These are phyloP conservation scores for Gryon sp. DNA, from an alignment of 1,140 invertebrate genomes.

Conservation along the genomic window DNA sequence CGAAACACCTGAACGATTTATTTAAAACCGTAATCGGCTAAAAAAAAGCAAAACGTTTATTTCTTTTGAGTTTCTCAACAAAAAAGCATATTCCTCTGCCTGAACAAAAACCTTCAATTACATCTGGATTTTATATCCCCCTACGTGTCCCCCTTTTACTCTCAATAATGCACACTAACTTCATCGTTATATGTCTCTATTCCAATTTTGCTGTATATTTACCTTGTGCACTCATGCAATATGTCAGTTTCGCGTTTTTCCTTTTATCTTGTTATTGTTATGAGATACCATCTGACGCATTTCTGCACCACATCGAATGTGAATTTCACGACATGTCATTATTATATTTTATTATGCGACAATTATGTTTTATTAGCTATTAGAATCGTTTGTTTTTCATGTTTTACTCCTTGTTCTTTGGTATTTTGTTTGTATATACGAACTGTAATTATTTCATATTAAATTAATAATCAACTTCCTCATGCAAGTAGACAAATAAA, in stretches of 20 bases:
- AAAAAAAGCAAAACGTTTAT: conserved; percentile 21
- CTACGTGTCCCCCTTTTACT: too few relatives aligned
- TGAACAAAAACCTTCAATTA: conserved; percentile 26
- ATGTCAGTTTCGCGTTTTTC: conserved; percentile 8
- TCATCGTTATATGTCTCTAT: conserved; percentile 1
- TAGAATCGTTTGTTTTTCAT: background rate
- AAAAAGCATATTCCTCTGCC: conserved; percentile 14
- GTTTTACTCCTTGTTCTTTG: conserved; percentile 2
- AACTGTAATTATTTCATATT: conserved; percentile 18
- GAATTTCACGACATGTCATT: conserved; percentile 17
- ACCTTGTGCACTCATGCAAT: conserved; percentile 2
- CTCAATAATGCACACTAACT: too few relatives aligned
- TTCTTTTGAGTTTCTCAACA: conserved; percentile 4
- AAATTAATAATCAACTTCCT: too few relatives aligned
- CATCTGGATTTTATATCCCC: background rate
- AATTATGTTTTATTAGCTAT: conserved; percentile 34
- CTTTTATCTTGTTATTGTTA: background rate
- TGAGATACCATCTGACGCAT: background rate
- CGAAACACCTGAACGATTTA: conserved; percentile 13
- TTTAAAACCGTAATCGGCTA: conserved; percentile 20
- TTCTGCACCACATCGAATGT: conserved; percentile 1
- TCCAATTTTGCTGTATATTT: conserved; percentile 8
- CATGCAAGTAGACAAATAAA: too few relatives aligned
- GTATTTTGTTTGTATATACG: conserved; percentile 9
- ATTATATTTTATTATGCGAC: conserved; percentile 18